Evolutionary conservation across 1,140 invertebrate species (phyloP), one percentile per base, ranked within the genome.

Genomic region (Arctopsyche grandis): DNA sequence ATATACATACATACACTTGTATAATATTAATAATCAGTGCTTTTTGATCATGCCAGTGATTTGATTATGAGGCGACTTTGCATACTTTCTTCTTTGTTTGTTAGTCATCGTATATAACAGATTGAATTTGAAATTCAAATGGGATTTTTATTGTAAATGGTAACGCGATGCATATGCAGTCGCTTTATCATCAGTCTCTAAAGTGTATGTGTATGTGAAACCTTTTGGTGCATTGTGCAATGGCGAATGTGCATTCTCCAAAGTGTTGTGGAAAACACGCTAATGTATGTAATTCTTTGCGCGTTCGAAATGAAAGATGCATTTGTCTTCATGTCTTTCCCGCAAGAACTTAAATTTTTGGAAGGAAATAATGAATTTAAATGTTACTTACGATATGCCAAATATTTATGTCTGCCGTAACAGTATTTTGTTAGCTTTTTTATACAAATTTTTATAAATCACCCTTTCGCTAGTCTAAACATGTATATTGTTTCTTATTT

Each of bases 361-460:
- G 21, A 19, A 16, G 58, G 19, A 60, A 60, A 22, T 21, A 19
- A 21, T 60, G n/a, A 60, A 21, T 21, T 60, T 21, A 60, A 22
- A 60, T 21, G 9, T 1, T 16, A 60, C 19, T 58, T 21, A 60
- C 5, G 63, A 76, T 66, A 56, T 76, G 74, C 74, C 74, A 76
- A 76, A 76, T 76, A 58, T 76, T 76, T 63, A 76, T 63, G 74
- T 76, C 74, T 76, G 74, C 74, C 74, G 56, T 76, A 76, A 63
- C 74, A 76, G 74, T 76, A 76, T 76, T 76, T 76, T 63, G 52
- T 76, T 76, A 76, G 74, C 74, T 76, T 76, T 76, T 66, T 76
- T 76, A 76, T 63, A 76, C 29, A 24, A 76, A 75, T 63, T 63
- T 76, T 63, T 76, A 63, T 63, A 56, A 73, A 71, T 71, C 44